Evolutionary conservation across 2,888 invertebrate species (phyloP), one percentile per base, ranked within the genome.

Genomic region (Caenorhabditis wallacei): DNA sequence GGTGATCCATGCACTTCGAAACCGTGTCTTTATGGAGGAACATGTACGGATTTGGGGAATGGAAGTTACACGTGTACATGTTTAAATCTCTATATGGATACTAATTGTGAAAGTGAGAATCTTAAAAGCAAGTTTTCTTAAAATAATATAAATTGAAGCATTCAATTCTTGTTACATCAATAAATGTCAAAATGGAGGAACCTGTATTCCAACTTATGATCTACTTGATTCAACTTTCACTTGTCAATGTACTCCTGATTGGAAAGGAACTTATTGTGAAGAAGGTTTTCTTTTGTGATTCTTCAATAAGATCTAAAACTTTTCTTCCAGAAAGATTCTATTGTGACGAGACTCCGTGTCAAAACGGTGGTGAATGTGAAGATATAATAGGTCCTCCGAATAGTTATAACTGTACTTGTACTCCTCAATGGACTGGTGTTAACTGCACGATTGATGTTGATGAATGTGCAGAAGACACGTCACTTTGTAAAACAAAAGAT

Each of bases 11-110:
- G 72, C 16, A 22, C 63, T 10, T n/a, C 66, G 1, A 72, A 83
- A 10, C 78, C 79, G 16, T 83, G 83, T 54, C 53, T 83, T 1
- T 75, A 83, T 46, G 83, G 83, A 5, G 83, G 83, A 43, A 83
- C 83, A 5, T 83, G 83, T 40, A 56, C 64, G 0, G 80, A 83
- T 30, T 22, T 75, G 1, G 80, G 80, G 30, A 75, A 83, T 46
- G 83, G 80, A 43, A 57, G 57, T 3, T 82, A 57, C 57, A 37
- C 78, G 1, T 82, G 82, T 56, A 68, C 43, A 8, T 82, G 82
- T 37, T 48, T 78, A 20, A 82, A 78, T 56, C 61, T 82, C 0
- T 82, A 82, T 30, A 78, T 56, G 59, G 51, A 82, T 48, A 46
- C 68, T 0, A 78, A 54, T 16, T 82, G 82, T 51, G 57, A 72